Base-by-base conservation (phyloP, 2,797 vertebrate genomes). In the Anableps anableps region DNA sequence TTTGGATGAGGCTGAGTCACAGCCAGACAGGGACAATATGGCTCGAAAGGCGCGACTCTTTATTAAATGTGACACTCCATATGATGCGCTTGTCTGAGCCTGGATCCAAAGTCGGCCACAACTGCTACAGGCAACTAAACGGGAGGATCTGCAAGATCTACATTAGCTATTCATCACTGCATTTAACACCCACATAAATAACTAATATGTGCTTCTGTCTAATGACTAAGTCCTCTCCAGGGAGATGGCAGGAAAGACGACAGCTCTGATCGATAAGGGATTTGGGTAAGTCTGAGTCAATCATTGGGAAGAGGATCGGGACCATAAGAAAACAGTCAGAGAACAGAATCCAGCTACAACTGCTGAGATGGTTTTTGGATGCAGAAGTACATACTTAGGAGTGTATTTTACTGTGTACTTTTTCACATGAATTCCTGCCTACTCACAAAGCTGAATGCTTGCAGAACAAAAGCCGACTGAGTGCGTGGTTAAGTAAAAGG, bases 181-280 rank as follows among this genome's bases (percentile, higher is more conserved):
- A 53, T 89, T 91, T 83, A 88, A 89, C 88, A 79, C 92, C 89
- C 89, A 92, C 89, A 92, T 89, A 85, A 91, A 93, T 91, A 91
- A 88, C 92, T 92, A 91, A 93, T 91, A 93, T 92, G 86, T 92
- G 86, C 84, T 87, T 88, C 75, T 64, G 82, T 88, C 41, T 87
- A 87, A 90, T 92, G 91, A 94, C 91, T 92, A 83, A 92, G 82
- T 75, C 82, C 5, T 62, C 83, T 80, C 66, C 7, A 3, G 88
- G 85, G 88, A 80, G 77, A 43, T 60, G 51, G 78, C 38, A 13
- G 73, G 83, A 66, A 78, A 85, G 79, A 75, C 86, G 77, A 82
- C 79, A 51, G 36, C 72, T 78, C 38, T 0, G 75, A 88, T 89
- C 83, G 36, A 93, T 92, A 60, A 75, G 92, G 89, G 92, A 90